Evolutionary conservation across 1,140 invertebrate species (phyloP), one percentile per base, ranked within the genome.

Genomic region (Drosophila guanche): DNA sequence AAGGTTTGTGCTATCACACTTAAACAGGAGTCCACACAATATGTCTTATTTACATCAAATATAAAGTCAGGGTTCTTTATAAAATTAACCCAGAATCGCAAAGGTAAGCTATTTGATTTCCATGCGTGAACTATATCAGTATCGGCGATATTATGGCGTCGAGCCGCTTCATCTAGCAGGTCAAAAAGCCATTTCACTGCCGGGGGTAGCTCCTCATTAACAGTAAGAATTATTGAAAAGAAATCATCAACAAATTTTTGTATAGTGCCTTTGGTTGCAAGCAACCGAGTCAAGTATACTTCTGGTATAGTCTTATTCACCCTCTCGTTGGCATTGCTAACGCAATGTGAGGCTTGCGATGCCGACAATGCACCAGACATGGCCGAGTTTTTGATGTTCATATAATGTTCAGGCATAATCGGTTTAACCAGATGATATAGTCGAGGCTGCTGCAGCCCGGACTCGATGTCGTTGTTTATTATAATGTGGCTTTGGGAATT

Each of bases 201-300:
- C 14, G 97, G 96, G 1, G 97, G 97, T 40, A 98, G 90, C n/a
- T 95, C 94, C 76, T 98, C 96, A 90, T 97, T 97, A 5, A 96
- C 96, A 6, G 96, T 97, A 41, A 98, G 92, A 83, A 98, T 97
- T 4, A 96, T 98, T 52, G 94, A 94, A 81, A 98, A 96, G 91
- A 99, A 98, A 91, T 98, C 97, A 89, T 98, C 97, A 8, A 99
- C 97, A 92, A 98, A 99, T 91, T 99, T 98, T 91, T 99, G 97
- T 50, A 99, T 95, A 5, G 97, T 99, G 16, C 98, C 98, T 92
- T 98, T 98, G 0, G 97, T 98, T 23, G 98, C 98, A 1, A 99
- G 92, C 12, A 99, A 92, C 73, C 98, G 93, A 5, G 98, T 99
- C 52, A 99, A 93, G 91, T 98, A 99, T 90, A 99, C 98, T 93